Base-by-base conservation (phyloP, 2,888 invertebrate genomes). In the Parnassius mnemosyne region DNA sequence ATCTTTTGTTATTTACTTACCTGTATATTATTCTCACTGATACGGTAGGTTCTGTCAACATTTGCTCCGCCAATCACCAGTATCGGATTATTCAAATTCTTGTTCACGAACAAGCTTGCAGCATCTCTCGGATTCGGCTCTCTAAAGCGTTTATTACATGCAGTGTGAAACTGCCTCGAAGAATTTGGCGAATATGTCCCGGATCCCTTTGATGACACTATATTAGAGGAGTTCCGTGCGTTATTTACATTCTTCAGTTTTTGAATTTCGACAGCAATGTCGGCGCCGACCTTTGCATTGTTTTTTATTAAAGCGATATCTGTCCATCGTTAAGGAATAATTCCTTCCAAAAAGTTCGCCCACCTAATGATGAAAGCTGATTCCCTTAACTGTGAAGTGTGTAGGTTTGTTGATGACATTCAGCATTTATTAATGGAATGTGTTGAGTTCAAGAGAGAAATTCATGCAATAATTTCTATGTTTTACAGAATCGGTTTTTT, bases 251-350 rank as follows among this genome's bases (percentile, higher is more conserved):
- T 84, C 74, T 76, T 80, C 68, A 90, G 73, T 76, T 89, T 86
- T 77, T 89, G 86, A 75, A 94, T 90, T 76, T 94, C 93, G 25
- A 94, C 91, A 2, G 97, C 96, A 70, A 98, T 96, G 80, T 95
- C 90, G 60, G 96, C 95, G 16, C 96, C 98, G 57, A 96, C 93
- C 76, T 85, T 91, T 2, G 98, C 99, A 87, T 99, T 99, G 87
- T 99, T 98, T 90, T 97, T 95, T 75, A 99, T 95, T 63, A 99
- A 92, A 42, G 96, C 97, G 72, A 97, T 95, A 90, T 99, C 97
- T 97, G 87, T 53, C 69, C 67, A 66, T 69, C 61, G 62, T 63
- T 54, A 54, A 66, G 55, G 59, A 60, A 63, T 34, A 34, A 34
- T 34, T 34, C 34, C 7, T 34, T 34, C 5, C 34, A 34, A 34